Evolutionary conservation across 2,113 vertebrate genomes (phyloP).

Genomic region (Eulacestoma nigropectus): DNA sequence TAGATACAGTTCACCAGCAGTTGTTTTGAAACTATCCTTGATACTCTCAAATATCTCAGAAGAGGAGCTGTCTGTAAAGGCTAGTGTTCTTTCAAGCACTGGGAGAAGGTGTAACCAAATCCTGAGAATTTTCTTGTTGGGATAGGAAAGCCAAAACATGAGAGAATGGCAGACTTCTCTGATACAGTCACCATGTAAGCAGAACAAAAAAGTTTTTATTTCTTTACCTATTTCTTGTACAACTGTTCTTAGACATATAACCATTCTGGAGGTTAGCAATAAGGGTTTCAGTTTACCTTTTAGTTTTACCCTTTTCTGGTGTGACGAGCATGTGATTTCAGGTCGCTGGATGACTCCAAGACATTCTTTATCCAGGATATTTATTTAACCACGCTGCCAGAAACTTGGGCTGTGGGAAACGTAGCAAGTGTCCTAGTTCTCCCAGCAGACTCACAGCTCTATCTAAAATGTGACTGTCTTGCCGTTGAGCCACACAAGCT

Average conservation of each 20-base stretch:
- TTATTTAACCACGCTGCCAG: background rate
- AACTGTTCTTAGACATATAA: background rate
- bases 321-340: background rate
- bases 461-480: background rate
- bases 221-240: background rate
- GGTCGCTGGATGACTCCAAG: background rate
- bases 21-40: background rate
- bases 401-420: background rate
- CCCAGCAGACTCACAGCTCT: background rate
- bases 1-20: background rate
- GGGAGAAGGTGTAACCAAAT: background rate
- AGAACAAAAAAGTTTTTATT: background rate
- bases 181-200: background rate
- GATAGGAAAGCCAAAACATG: background rate
- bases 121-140: background rate
- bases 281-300: background rate
- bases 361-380: background rate
- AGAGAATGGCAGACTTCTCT: background rate
- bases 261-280: background rate
- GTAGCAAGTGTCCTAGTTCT: background rate
- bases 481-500: background rate
- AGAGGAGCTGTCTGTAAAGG: background rate
- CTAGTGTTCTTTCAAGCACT: background rate
- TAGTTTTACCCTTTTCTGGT: background rate
- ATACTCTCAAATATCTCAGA: background rate